Evolutionary conservation across 2,797 vertebrate species (phyloP).

Genomic region (Diplodus puntazzo): DNA sequence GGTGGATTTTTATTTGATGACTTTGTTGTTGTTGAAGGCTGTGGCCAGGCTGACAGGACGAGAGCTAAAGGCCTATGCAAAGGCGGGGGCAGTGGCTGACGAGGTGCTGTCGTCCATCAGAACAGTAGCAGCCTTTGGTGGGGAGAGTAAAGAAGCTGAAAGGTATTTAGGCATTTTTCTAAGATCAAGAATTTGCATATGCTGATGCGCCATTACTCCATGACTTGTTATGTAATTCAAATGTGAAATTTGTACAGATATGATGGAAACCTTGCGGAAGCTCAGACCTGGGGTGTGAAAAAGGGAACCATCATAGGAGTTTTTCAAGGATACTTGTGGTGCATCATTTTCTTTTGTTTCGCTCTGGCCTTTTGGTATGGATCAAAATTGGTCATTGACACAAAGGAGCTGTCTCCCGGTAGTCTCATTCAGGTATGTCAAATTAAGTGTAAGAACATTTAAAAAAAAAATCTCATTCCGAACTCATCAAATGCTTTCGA

Average conservation of each 20-base stretch:
- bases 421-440: constrained; percentile 84
- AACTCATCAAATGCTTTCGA: too few relatives aligned
- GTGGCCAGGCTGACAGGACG: constrained; percentile 82
- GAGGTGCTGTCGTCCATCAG: constrained; percentile 88
- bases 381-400: constrained; percentile 87
- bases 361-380: constrained; percentile 90
- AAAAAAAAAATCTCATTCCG: too few relatives aligned
- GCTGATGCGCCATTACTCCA: too few relatives aligned
- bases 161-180: constrained; percentile 70
- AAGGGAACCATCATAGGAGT: constrained; percentile 84
- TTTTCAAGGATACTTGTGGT: constrained; percentile 88
- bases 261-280: constrained; percentile 84
- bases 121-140: constrained; percentile 88
- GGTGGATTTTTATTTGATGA: not conserved
- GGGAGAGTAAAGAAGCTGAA: constrained; percentile 84
- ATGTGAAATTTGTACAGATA: constrained; percentile 76
- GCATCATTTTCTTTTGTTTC: constrained; percentile 87
- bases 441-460: not conserved
- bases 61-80: constrained; percentile 86
- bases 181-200: not conserved
- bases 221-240: constrained; percentile 1
- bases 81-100: constrained; percentile 87
- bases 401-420: constrained; percentile 85
- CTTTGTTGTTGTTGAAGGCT: constrained; percentile 71
- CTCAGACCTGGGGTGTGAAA: constrained; percentile 87